Conservation (phyloP, 2,888 invertebrate genomes). For the Ormyrus pomaceus region DNA sequence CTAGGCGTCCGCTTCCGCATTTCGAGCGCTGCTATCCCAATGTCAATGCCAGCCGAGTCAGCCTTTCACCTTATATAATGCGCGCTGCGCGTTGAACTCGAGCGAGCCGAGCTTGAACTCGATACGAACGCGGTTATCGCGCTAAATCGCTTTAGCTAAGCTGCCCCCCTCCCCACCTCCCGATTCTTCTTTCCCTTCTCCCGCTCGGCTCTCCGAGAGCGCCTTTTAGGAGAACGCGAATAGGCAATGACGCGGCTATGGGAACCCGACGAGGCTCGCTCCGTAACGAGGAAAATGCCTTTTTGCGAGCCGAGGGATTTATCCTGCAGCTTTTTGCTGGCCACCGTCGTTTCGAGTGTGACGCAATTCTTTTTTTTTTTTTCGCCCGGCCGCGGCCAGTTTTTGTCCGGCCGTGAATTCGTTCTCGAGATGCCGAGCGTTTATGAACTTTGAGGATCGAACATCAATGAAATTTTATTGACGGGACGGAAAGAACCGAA, state of each 20-base stretch:
- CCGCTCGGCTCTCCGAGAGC: neutral
- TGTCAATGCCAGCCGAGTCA: slow-evolving; percentile 73
- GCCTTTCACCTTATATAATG: slow-evolving; percentile 76
- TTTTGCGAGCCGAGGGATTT: no score
- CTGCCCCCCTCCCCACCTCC: neutral
- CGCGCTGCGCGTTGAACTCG: slow-evolving; percentile 63
- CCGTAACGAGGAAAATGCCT: no score
- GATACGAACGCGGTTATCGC: slow-evolving; percentile 26
- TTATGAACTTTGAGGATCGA: no score
- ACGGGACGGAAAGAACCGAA: no score
- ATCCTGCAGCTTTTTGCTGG: no score
- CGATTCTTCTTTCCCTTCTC: neutral
- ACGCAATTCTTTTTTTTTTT: neutral
- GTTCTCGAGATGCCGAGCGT: no score
- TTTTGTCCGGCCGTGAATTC: no score
- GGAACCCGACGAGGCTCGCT: no score
- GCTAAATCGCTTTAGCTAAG: slow-evolving; percentile 6
- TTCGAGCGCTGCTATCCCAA: slow-evolving; percentile 64
- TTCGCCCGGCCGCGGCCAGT: neutral
- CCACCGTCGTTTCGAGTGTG: no score
- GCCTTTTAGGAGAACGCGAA: no score
- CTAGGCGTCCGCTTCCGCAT: slow-evolving; percentile 51
- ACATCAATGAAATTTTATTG: no score
- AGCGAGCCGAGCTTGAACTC: slow-evolving; percentile 52
- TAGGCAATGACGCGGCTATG: no score